Evolutionary conservation across 2,113 vertebrate species (phyloP), one percentile per base, ranked within the genome.

Genomic region (Aepyceros melampus): DNA sequence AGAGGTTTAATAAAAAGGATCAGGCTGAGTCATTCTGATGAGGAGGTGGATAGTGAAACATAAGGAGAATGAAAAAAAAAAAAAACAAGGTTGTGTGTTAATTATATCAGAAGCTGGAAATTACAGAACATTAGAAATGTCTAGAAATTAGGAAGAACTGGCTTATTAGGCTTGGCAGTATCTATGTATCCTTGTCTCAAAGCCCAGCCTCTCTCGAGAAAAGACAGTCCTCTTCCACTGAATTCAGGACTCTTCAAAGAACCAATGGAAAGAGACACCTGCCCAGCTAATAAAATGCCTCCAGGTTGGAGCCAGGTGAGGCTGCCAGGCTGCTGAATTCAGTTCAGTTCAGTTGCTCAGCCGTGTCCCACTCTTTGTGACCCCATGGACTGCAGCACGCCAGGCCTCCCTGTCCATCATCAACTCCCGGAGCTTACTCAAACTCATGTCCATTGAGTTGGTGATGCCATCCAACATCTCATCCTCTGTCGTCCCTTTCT

Each of bases 341-440:
- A 16, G 60, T 64, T 33, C 60, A 64, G 60, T 64, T 64, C 31
- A 64, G 60, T 64, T 0, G 7, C 31, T 64, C 60, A 64, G 60
- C 33, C 7, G 0, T 64, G 14, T 64, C 31, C 2, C 14, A 4
- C 31, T 64, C 31, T 33, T 16, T 64, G 31, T 14, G 31, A 64
- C 60, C 60, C 60, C 31, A 64, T 64, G 60, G 31, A 33, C 14
- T 16, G 60, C 7, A 33, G 60, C 60, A 64, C 1, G 3, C 60
- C 60, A 64, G 60, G 14, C 29, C 60, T 64, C 14, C 60, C 31
- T 64, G 60, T 64, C 60, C 60, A 64, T 64, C 31, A 64, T 31
- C 60, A 8, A 16, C 7, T 33, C 60, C 60, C 0, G 0, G 0
- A 64, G 6, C 60, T 33, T 64, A 16, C 31, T 33, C 31, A 33